phyloP scores from a whole-genome alignment of 2,113 vertebrate species.

The Syngnathus scovelli region DNA sequence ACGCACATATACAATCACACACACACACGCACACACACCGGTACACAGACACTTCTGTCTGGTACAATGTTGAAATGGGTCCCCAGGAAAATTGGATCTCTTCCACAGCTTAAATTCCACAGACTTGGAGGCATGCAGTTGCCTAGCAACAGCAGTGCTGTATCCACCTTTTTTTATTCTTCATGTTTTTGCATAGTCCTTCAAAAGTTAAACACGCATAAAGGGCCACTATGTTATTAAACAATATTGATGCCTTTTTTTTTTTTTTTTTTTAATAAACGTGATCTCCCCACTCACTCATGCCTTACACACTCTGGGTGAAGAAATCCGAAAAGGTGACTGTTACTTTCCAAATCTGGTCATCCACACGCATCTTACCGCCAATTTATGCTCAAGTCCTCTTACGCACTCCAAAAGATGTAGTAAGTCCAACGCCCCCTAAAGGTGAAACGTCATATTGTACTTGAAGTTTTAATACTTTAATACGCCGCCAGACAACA shows the following conservation, averaged over 20 bases:
- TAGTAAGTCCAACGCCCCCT: no score
- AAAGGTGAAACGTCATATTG: no score
- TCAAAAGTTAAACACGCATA: conserved; percentile 34
- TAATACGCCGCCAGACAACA: no score
- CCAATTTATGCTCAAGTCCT: no score
- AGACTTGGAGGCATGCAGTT: conserved; percentile 61
- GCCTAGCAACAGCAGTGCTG: conserved; percentile 63
- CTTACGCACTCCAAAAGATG: no score
- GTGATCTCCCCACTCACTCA: no score
- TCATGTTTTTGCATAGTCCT: conserved; percentile 37
- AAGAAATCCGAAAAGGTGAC: no score
- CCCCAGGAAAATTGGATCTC: conserved; percentile 52
- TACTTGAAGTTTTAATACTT: no score
- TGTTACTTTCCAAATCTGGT: no score
- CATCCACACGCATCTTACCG: no score
- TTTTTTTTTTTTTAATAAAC: neutral
- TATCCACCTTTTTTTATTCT: conserved; percentile 25
- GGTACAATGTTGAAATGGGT: conserved; percentile 39
- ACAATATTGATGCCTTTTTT: neutral
- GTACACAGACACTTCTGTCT: conserved; percentile 1
- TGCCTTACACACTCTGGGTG: no score
- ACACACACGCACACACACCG: conserved; percentile 3
- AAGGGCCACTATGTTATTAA: conserved; percentile 22
- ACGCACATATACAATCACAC: conserved; percentile 3
- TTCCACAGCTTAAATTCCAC: conserved; percentile 57